phyloP scores from a whole-genome alignment of 2,888 invertebrate genomes.

The Aphelenchoides bicaudatus region DNA sequence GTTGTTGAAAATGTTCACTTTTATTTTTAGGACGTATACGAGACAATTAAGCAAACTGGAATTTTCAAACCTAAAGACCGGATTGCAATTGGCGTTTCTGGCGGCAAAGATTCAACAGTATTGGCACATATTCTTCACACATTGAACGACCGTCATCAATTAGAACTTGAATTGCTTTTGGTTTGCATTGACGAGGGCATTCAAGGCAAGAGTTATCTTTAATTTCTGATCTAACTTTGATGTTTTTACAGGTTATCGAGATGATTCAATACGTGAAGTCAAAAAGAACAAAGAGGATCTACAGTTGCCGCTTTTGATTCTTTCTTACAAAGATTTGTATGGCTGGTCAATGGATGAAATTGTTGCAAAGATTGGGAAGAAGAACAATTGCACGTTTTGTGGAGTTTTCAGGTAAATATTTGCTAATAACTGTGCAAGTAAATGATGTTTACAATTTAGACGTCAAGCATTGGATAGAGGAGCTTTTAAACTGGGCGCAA shows the following conservation, averaged over 20 bases:
- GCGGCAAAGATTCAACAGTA: slow-evolving; percentile 81
- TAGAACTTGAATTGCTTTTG: slow-evolving; percentile 81
- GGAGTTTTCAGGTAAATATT: slow-evolving; percentile 70
- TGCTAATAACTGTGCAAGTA: too few species aligned
- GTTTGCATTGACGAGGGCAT: slow-evolving; percentile 96
- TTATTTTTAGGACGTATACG: slow-evolving; percentile 55
- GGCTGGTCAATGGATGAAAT: slow-evolving; percentile 98
- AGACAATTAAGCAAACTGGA: slow-evolving; percentile 47
- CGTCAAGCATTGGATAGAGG: slow-evolving; percentile 92
- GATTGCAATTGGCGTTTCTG: slow-evolving; percentile 60
- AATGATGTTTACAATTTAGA: too few species aligned
- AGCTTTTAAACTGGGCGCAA: slow-evolving; percentile 78
- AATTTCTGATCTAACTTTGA: background rate
- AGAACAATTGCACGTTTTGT: slow-evolving; percentile 80
- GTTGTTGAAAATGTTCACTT: slow-evolving; percentile 17
- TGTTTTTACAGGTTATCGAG: slow-evolving; percentile 68
- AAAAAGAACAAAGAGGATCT: slow-evolving; percentile 35
- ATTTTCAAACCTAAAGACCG: slow-evolving; percentile 53
- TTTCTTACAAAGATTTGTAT: slow-evolving; percentile 70
- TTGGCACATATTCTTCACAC: slow-evolving; percentile 73
- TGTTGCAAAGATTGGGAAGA: slow-evolving; percentile 74
- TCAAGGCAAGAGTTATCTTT: slow-evolving; percentile 65
- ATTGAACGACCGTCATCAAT: slow-evolving; percentile 82
- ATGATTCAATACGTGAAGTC: slow-evolving; percentile 71
- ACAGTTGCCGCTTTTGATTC: slow-evolving; percentile 82